Evolutionary conservation across 2,113 vertebrate genomes (phyloP).

Genomic region (Vombatus ursinus): DNA sequence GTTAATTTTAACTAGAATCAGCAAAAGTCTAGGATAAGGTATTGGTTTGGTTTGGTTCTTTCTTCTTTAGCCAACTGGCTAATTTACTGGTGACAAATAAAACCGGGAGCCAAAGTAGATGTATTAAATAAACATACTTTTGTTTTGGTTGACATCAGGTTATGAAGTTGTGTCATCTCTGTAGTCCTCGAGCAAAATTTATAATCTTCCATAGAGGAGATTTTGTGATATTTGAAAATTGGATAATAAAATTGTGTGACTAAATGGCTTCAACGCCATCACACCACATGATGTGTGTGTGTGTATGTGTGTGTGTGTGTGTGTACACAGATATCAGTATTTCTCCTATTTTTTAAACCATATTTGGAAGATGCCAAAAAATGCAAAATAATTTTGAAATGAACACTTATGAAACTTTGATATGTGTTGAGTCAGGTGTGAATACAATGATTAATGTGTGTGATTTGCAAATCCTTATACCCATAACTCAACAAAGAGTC

Average conservation of each 20-base stretch:
- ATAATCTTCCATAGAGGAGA: not conserved
- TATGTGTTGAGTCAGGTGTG: not conserved
- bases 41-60: conserved; percentile 13
- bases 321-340: not conserved
- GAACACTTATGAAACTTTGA: not conserved
- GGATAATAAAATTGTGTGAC: not conserved
- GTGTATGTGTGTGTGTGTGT: not conserved
- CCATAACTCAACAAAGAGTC: not conserved
- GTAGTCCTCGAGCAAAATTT: conserved; percentile 26
- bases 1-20: not conserved
- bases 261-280: not conserved
- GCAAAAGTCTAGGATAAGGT: not conserved
- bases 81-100: conserved; percentile 45
- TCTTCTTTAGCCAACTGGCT: not conserved
- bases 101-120: conserved; percentile 5
- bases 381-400: not conserved
- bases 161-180: conserved; percentile 46
- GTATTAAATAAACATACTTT: conserved; percentile 24
- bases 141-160: conserved; percentile 8
- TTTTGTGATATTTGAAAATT: not conserved
- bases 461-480: not conserved
- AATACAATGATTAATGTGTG: not conserved
- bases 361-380: not conserved
- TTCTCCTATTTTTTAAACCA: not conserved
- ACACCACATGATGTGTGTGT: not conserved